Evolutionary conservation across 2,113 vertebrate genomes (phyloP).

Genomic region (Noctilio leporinus): DNA sequence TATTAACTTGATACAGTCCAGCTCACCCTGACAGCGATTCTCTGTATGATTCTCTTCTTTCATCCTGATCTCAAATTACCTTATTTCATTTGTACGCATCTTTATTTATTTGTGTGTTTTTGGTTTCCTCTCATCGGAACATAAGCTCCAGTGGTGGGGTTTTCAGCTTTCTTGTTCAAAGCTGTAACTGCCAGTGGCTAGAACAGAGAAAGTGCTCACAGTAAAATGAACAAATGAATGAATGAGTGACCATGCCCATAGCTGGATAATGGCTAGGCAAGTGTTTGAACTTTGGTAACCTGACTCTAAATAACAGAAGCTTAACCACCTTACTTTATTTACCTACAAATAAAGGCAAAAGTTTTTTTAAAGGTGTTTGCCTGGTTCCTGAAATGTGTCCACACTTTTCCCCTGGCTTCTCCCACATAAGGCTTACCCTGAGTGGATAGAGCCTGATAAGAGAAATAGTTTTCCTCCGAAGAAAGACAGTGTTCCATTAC

Average conservation of each 20-base stretch:
- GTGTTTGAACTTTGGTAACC: neutral
- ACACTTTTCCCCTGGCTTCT: neutral
- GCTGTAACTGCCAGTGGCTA: neutral
- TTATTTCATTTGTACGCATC: neutral
- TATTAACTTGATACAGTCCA: neutral
- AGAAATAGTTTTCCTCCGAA: conserved; percentile 36
- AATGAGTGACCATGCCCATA: neutral
- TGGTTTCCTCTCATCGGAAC: neutral
- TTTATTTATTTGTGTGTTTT: neutral
- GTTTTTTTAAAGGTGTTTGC: neutral
- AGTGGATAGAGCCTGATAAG: neutral
- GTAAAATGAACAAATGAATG: neutral
- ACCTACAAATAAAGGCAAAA: neutral
- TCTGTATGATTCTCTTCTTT: neutral
- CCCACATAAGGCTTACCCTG: neutral
- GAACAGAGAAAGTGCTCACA: neutral
- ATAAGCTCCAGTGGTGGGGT: neutral
- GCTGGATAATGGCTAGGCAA: neutral
- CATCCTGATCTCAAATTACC: neutral
- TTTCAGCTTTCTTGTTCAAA: neutral
- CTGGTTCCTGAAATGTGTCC: neutral
- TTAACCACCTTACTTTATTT: neutral
- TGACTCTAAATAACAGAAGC: neutral
- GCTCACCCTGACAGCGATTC: neutral
- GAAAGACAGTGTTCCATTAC: neutral